phyloP scores from a whole-genome alignment of 2,113 vertebrate species.

The Xerus inauris region DNA sequence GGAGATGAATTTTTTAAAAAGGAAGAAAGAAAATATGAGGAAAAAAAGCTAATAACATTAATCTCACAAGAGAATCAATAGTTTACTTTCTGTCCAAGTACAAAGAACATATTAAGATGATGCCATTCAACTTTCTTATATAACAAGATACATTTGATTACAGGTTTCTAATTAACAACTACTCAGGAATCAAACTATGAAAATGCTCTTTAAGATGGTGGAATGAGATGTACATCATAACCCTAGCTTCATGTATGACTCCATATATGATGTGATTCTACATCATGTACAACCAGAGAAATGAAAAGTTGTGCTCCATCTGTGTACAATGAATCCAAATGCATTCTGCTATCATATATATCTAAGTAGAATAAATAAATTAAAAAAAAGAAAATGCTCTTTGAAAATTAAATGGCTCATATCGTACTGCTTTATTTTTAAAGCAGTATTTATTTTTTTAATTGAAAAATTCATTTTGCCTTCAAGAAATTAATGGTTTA shows the following conservation, averaged over 20 bases:
- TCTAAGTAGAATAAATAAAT: too few species aligned
- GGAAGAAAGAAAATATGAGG: not conserved
- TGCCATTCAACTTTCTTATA: not conserved
- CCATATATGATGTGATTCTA: too few species aligned
- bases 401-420: slow-evolving; percentile 35
- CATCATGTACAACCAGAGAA: too few species aligned
- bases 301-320: too few species aligned
- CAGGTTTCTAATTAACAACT: slow-evolving; percentile 17
- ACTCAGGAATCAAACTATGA: not conserved
- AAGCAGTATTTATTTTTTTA: not conserved
- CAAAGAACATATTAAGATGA: not conserved
- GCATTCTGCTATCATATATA: too few species aligned
- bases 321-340: too few species aligned
- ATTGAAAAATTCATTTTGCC: slow-evolving; percentile 3
- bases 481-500: not conserved
- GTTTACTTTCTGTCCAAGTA: not conserved
- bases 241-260: too few species aligned
- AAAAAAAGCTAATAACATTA: not conserved
- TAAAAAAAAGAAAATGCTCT: slow-evolving; percentile 27
- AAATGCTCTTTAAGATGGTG: slow-evolving; percentile 24
- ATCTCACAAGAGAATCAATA: not conserved
- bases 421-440: not conserved
- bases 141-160: not conserved
- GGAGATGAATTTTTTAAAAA: not conserved
- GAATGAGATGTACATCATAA: too few species aligned